phyloP scores from a whole-genome alignment of 2,113 vertebrate genomes.

The Cottus gobio region DNA sequence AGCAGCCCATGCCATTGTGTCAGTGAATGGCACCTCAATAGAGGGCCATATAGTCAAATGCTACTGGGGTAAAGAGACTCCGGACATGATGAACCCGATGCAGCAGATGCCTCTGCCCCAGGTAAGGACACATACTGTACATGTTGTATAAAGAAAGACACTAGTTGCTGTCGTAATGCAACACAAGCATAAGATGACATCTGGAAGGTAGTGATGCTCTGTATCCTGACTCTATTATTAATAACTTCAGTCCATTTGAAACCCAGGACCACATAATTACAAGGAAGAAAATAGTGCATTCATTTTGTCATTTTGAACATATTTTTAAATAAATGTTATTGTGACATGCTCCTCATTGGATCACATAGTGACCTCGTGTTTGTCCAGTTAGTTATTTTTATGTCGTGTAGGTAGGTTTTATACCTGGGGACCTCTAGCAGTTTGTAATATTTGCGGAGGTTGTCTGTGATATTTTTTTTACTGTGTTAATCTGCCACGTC shows the following conservation, averaged over 20 bases:
- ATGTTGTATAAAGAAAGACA: not conserved
- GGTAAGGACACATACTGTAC: slow-evolving; percentile 56
- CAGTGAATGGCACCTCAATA: slow-evolving; percentile 94
- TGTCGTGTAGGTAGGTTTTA: too few relatives aligned
- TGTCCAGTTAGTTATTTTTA: not conserved
- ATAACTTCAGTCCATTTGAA: not conserved
- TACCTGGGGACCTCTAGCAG: not conserved
- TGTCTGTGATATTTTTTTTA: not conserved
- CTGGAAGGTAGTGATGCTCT: not conserved
- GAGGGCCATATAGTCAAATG: slow-evolving; percentile 97
- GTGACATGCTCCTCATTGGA: not conserved
- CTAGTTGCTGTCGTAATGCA: not conserved
- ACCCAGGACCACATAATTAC: not conserved
- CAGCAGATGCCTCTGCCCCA: slow-evolving; percentile 88
- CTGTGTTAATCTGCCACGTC: not conserved
- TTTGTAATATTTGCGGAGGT: not conserved
- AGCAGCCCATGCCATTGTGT: slow-evolving; percentile 97
- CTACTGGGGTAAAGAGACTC: slow-evolving; percentile 98
- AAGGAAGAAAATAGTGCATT: not conserved
- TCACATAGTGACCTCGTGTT: not conserved
- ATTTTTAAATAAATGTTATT: too few relatives aligned
- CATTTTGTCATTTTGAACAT: not conserved
- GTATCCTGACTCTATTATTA: not conserved
- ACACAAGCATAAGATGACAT: not conserved
- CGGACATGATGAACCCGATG: slow-evolving; percentile 92